These are phyloP conservation scores for Petaurus breviceps DNA, from an alignment of 2,113 vertebrate species.

Conservation along the genomic window DNA sequence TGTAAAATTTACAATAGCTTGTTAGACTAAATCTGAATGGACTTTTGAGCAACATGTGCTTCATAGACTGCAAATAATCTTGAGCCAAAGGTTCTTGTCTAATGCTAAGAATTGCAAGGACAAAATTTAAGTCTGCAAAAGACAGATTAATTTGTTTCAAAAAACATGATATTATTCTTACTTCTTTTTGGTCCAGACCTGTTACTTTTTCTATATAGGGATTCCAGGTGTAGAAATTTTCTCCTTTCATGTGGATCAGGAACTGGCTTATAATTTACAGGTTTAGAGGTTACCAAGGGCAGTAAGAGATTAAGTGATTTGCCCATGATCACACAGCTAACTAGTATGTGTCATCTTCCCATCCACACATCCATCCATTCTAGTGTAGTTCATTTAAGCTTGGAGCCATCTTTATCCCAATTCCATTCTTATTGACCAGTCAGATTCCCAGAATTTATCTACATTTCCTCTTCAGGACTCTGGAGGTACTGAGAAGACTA, in stretches of 20 bases:
- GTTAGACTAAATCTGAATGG: conserved; percentile 46
- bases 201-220: not conserved
- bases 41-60: conserved; percentile 19
- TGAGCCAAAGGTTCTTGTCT: not conserved
- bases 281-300: not conserved
- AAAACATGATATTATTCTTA: not conserved
- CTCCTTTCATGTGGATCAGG: not conserved
- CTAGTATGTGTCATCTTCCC: not conserved
- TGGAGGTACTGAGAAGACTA: not conserved
- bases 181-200: not conserved
- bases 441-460: not conserved
- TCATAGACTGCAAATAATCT: not conserved
- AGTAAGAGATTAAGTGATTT: not conserved
- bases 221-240: not conserved
- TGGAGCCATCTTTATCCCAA: not conserved
- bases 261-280: not conserved
- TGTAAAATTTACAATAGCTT: conserved; percentile 62
- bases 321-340: not conserved
- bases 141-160: not conserved
- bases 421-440: not conserved
- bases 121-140: not conserved
- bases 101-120: not conserved
- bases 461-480: not conserved
- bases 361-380: not conserved
- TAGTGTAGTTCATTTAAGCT: not conserved